Evolutionary conservation across 1,140 invertebrate species (phyloP), one percentile per base, ranked within the genome.

Genomic region (Metopolophium dirhodum): DNA sequence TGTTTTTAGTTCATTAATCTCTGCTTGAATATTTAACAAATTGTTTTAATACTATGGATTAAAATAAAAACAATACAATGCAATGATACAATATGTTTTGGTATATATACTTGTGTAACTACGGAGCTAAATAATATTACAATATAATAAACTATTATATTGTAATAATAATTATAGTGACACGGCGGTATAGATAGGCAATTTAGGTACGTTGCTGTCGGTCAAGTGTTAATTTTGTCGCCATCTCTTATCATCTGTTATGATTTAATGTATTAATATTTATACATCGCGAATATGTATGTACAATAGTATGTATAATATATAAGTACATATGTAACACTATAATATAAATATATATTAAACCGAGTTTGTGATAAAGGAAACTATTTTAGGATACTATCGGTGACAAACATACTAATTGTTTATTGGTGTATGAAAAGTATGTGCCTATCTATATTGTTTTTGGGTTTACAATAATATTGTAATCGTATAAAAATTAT

Each of bases 1-100:
- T 77, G 61, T 77, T 77, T 77, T 77, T n/a, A 35, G 61, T 77
- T n/a, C 61, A 77, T 77, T 77, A 77, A 77, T 77, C n/a, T 77
- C 30, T 77, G n/a, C 14, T 77, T 77, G n/a, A 77, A n/a, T 77
- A 77, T 7, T n/a, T n/a, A n/a, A 77, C 3, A 77, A 77, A 77
- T 18, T 77, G 14, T 77, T 77, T 77, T 77, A 77, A 77, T 77
- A 20, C 14, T 6, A 77, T 77, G n/a, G 7, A 54, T 54, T 54
- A 54, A 54, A 54, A 54, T 54, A 22, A 54, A 54, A 54, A 54
- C 51, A 6, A 22, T 22, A 22, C 51, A 54, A 1, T 54, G 22
- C 51, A 22, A 22, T 0, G 7, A 4, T 41, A 41, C 41, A 77
- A n/a, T n/a, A 77, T 7, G 4, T n/a, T n/a, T n/a, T 68, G 11